A percentile compares a stretch with the other conserved stretches of the same genome.
Evolutionary conservation across 1,140 invertebrate genomes (phyloP).

Genomic region (Phthorimaea operculella): DNA sequence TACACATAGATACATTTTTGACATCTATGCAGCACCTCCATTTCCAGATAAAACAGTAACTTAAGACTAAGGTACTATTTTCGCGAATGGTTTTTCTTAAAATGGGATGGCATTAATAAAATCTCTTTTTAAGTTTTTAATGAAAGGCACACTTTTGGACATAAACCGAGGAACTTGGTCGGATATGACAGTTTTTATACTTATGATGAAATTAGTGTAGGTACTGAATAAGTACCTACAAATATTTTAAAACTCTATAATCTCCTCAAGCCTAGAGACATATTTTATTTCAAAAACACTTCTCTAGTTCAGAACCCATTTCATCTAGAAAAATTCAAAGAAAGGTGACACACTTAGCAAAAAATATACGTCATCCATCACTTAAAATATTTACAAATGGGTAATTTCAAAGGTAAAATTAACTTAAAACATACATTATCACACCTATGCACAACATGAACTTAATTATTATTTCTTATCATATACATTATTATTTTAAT

Average conservation of each 20-base stretch:
- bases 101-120: not conserved
- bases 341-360: not conserved
- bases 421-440: not conserved
- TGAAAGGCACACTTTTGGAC: slow-evolving; percentile 40
- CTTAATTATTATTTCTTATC: not conserved
- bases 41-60: no score
- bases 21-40: no score
- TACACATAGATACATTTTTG: no score
- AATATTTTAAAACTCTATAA: not conserved
- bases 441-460: not conserved
- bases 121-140: not conserved
- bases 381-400: not conserved
- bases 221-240: not conserved
- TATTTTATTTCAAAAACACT: no score
- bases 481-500: no score
- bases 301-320: no score
- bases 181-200: slow-evolving; percentile 8
- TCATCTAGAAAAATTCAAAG: no score
- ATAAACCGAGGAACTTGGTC: slow-evolving; percentile 17
- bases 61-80: no score
- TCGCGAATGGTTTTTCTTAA: no score
- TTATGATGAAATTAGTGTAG: not conserved
- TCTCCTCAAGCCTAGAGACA: no score
- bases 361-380: not conserved
- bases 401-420: not conserved